Conservation (phyloP, 1,140 invertebrate species). For the Drosophila setifemur region DNA sequence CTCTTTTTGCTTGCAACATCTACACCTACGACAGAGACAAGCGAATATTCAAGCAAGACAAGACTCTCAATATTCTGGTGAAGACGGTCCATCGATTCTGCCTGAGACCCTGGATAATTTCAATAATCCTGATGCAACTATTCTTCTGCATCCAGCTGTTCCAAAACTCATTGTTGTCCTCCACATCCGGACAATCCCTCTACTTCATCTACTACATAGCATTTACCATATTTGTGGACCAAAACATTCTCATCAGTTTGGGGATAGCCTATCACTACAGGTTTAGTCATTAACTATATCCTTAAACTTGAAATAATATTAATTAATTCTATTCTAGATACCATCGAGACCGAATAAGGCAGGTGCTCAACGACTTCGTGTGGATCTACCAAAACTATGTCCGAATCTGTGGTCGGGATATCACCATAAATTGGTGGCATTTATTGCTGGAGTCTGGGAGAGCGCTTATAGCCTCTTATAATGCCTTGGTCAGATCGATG, state of each 20-base stretch:
- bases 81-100: constrained; percentile 40
- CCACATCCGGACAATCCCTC: too few species aligned
- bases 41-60: constrained; percentile 2
- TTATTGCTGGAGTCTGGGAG: too few species aligned
- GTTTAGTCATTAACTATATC: too few species aligned
- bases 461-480: neutral
- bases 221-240: too few species aligned
- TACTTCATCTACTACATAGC: too few species aligned
- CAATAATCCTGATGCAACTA: neutral
- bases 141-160: too few species aligned
- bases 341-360: neutral
- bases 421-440: constrained; percentile 37
- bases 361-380: constrained; percentile 37
- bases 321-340: too few species aligned
- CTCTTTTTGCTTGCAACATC: constrained; percentile 53
- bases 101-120: constrained; percentile 34
- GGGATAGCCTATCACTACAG: too few species aligned
- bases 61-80: constrained; percentile 3
- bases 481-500: neutral
- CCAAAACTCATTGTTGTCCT: too few species aligned
- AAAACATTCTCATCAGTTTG: too few species aligned
- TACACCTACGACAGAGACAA: constrained; percentile 15
- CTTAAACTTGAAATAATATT: too few species aligned
- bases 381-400: constrained; percentile 12
- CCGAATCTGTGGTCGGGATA: neutral